Base-by-base conservation (phyloP, 1,140 invertebrate species). In the Apis cerana region DNA sequence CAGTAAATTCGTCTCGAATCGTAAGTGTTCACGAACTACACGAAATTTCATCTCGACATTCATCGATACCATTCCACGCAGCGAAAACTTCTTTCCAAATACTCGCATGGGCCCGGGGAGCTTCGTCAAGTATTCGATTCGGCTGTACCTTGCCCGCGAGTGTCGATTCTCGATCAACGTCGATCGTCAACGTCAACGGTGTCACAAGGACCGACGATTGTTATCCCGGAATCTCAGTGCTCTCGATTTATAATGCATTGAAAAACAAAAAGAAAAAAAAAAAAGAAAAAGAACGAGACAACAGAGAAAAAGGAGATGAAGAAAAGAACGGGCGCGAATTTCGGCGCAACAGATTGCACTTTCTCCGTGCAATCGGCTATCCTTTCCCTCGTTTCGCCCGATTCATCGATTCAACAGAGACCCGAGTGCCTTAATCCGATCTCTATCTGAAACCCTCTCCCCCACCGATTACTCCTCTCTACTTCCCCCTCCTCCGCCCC, bases 371-470 rank as follows among this genome's bases (percentile, higher is more conserved):
- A 19, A 17, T 68, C 27, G 62, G 27, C 33, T 76, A 52, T 19
- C 65, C n/a, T 78, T 23, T 74, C 52, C 76, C 52, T 59, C 54
- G 81, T 77, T 71, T 80, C 62, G 86, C 69, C 61, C 68, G 61
- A 89, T 75, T 43, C 72, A 80, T 85, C 84, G 85, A 85, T 90
- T 90, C 69, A 88, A 90, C 80, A 72, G 79, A 81, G 89, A 89
- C 89, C 59, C 89, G 92, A 92, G 92, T 93, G 92, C 92, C 92
- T 93, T 93, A 93, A 90, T 85, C 86, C 87, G 72, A 83, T 71
- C 75, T 87, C 75, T 80, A 64, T 68, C 50, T 72, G 21, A 50
- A 43, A 17, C 50, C 15, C 72, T 74, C 74, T 69, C 70, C 79
- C 76, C 74, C 50, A 75, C 68, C 33, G 61, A 74, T 68, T n/a